Evolutionary conservation across 2,797 vertebrate genomes (phyloP), one percentile per base, ranked within the genome.

Genomic region (Epinephelus awoara): DNA sequence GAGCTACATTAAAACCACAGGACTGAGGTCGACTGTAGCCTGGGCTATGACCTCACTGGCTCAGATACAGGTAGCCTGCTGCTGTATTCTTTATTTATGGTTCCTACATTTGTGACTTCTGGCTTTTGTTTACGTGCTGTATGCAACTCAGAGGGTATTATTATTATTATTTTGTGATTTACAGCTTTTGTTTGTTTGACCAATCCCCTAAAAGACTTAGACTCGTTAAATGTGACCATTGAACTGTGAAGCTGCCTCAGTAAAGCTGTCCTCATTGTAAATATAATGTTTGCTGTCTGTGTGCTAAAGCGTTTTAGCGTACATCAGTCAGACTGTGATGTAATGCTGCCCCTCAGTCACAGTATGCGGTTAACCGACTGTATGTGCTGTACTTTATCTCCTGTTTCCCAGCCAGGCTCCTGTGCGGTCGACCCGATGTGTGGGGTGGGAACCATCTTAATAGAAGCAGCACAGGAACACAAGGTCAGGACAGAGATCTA

Each of bases 351-450:
- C n/a, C 55, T 49, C 29, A 47, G 50, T 61, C 58, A 56, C 42
- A 0, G 25, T 27, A 7, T 72, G 58, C 2, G 3, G 38, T 34
- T n/a, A 27, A 75, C 42, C 51, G 40, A 10, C 23, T 64, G 15
- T 69, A 1, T 21, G n/a, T 50, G 6, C 42, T 67, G 19, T 42
- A 2, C 75, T n/a, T 64, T 72, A 19, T 79, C 29, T 79, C 61
- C n/a, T 67, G 40, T 77, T 65, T 55, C 46, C 21, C 75, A 98
- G 97, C 93, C 93, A 18, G 96, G 96, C 64, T 93, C 88, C 62
- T 82, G 94, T 85, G 96, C 98, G 70, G 89, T 99, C 51, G 98
- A 99, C 91, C 97, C 98, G 3, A 99, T 99, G 97, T 99, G 98
- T 89, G 98, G 98, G n/a, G 95, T 97, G 5, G 98, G 97, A 89